These are phyloP conservation scores for Acanthoscelides obtectus DNA, from an alignment of 2,888 invertebrate species.

Conservation along the genomic window DNA sequence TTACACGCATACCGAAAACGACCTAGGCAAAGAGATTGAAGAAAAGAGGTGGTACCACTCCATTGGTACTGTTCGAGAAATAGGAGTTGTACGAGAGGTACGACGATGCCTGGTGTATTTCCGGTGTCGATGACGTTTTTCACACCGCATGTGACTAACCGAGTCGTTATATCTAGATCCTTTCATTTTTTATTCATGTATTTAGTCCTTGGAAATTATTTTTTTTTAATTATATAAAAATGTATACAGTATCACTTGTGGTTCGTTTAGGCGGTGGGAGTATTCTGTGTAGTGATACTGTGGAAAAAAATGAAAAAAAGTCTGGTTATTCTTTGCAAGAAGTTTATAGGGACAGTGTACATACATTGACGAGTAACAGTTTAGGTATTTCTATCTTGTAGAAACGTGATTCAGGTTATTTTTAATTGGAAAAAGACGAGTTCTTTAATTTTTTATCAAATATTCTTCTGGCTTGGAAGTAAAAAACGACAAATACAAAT, in stretches of 20 bases:
- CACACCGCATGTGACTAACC: conserved; percentile 30
- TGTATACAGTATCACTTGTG: not conserved
- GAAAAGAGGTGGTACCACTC: not conserved
- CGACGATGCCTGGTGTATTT: conserved; percentile 14
- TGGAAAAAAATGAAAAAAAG: not conserved
- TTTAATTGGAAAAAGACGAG: too few species aligned
- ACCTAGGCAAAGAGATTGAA: conserved; percentile 1
- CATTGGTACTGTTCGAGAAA: conserved; percentile 11
- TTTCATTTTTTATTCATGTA: not conserved
- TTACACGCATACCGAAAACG: conserved; percentile 3
- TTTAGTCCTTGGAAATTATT: not conserved
- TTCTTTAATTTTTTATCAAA: too few species aligned
- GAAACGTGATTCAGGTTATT: too few species aligned
- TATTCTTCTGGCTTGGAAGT: too few species aligned
- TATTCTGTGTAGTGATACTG: not conserved
- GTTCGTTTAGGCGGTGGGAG: not conserved
- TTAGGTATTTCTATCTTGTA: too few species aligned
- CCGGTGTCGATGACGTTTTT: conserved; percentile 31
- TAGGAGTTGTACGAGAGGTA: conserved; percentile 7
- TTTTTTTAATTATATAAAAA: not conserved
- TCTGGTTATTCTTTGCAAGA: not conserved
- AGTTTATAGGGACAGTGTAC: not conserved
- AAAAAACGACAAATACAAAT: too few species aligned
- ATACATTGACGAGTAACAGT: not conserved
- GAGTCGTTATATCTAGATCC: conserved; percentile 20